A percentile compares a stretch with the other conserved stretches of the same genome.
Conservation (phyloP, 2,797 vertebrate species). For the Lacerta bilineata region DNA sequence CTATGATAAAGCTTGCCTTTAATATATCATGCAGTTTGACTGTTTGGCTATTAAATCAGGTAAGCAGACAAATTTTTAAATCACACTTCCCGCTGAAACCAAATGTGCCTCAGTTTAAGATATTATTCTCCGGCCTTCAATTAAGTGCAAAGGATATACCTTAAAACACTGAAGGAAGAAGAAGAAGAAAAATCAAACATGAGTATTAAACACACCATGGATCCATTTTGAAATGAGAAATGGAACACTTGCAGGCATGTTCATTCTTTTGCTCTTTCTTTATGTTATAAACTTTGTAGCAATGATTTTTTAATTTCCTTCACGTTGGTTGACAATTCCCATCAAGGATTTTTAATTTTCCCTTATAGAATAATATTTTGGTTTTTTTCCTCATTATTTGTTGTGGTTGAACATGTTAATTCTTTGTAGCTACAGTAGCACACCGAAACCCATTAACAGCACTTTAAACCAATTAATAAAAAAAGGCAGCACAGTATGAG, state of each 20-base stretch:
- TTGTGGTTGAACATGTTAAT: neutral
- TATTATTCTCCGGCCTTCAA: neutral
- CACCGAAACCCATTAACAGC: neutral
- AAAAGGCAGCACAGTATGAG: neutral
- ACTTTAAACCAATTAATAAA: slow-evolving; percentile 15
- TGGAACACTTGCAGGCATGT: neutral
- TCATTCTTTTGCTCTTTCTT: slow-evolving; percentile 3
- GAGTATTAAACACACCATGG: neutral
- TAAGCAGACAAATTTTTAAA: neutral
- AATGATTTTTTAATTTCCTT: neutral
- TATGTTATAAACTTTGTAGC: neutral
- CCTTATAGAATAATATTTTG: neutral
- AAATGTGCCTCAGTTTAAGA: neutral
- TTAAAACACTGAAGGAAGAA: neutral
- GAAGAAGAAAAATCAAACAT: neutral
- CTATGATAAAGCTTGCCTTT: neutral
- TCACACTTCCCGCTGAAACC: neutral
- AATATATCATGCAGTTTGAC: neutral
- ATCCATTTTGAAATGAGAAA: neutral
- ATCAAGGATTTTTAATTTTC: neutral
- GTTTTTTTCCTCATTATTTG: neutral
- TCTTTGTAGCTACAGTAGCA: neutral
- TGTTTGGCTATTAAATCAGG: neutral
- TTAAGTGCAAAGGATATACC: neutral
- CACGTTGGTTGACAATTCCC: neutral